Base-by-base conservation (phyloP, 2,888 invertebrate genomes). In the Dioctria linearis region DNA sequence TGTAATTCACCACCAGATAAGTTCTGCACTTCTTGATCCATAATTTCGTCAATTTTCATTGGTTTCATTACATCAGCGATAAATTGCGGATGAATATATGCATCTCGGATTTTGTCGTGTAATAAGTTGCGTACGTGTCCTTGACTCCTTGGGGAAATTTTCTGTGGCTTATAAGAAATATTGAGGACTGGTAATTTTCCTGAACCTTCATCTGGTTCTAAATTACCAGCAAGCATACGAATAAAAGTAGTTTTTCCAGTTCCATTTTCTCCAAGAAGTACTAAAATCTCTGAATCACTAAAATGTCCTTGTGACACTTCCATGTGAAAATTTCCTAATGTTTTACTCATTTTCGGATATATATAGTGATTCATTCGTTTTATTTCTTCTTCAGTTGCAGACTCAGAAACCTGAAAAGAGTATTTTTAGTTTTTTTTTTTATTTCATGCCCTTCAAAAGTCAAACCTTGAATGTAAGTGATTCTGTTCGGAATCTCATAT, bases 191-290 rank as follows among this genome's bases (percentile, higher is more conserved):
- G 99, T 37, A 89, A 57, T 81, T 71, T 88, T 88, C 92, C 92
- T 69, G 85, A 84, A 42, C 87, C 87, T 84, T 91, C 94, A 90
- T 99, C 98, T 2, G 99, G 96, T 84, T 94, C 92, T 86, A 99
- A 90, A 87, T 97, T 96, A 75, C 99, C 99, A 85, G 99, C 99
- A 86, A 99, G 91, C 96, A 99, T 97, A 86, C 98, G 92, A 86
- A 99, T 99, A 88, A 99, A 98, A 5, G 99, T 99, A 0, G 99
- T 99, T 90, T 99, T 99, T 67, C 99, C 99, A 40, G 99, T 99
- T 83, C 99, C 99, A 88, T 99, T 99, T 89, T 99, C 99, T 59
- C 95, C 95, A 82, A 99, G 92, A 87, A 99, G 91, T 8, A 99
- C 99, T 86, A 99, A 92, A 88, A 99, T 99, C 90, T 99, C 99